These are phyloP conservation scores for Girardia tigrina DNA, from an alignment of 2,888 invertebrate species.

Conservation along the genomic window DNA sequence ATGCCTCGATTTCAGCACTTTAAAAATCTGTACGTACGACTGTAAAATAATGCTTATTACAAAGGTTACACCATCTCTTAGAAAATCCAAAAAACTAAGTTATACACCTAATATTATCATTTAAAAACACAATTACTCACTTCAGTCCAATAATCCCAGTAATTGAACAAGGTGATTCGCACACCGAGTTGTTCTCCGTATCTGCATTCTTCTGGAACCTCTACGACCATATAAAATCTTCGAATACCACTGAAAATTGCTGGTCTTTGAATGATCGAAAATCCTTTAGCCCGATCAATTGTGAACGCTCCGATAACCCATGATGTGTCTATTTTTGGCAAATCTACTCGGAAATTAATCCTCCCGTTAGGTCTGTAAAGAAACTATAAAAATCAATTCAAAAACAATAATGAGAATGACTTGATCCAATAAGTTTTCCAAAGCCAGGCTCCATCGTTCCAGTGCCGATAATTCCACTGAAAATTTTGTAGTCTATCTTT, in stretches of 20 bases:
- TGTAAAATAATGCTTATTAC: too few species aligned
- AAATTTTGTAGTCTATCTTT: constrained; percentile 50
- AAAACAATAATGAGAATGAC: constrained; percentile 39
- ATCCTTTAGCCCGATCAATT: constrained; percentile 69
- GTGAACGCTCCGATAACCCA: constrained; percentile 87
- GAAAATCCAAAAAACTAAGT: not conserved
- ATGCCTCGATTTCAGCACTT: too few species aligned
- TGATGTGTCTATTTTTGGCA: constrained; percentile 46
- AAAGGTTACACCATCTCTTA: too few species aligned
- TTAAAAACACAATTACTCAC: not conserved
- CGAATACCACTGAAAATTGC: constrained; percentile 58
- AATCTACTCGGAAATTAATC: constrained; percentile 45
- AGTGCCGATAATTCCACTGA: constrained; percentile 60
- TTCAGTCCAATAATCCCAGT: constrained; percentile 58
- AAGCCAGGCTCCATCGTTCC: constrained; percentile 82
- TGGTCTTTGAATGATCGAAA: constrained; percentile 69
- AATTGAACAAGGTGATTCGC: constrained; percentile 80
- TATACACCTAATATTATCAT: not conserved
- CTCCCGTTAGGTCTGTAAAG: constrained; percentile 44
- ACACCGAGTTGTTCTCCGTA: constrained; percentile 86
- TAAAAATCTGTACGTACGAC: too few species aligned
- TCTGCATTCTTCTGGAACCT: constrained; percentile 68
- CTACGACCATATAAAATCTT: constrained; percentile 84
- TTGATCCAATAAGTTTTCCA: constrained; percentile 63
- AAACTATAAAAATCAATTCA: not conserved